Conservation (phyloP, 2,888 invertebrate species). For the Ectemnius lituratus region DNA sequence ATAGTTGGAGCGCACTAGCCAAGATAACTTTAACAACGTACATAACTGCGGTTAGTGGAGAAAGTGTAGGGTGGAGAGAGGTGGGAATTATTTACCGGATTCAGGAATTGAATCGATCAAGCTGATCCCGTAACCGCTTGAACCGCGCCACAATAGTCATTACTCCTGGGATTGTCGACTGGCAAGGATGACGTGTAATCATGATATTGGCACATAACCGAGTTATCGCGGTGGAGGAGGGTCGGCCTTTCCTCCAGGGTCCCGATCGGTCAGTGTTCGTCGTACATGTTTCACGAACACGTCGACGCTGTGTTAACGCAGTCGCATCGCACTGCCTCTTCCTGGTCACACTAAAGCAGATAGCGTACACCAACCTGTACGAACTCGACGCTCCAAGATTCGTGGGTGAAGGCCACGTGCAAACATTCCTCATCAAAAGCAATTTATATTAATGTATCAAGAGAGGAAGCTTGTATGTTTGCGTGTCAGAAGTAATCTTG, state of each 20-base stretch:
- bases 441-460: too few relatives aligned
- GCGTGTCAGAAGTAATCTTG: too few relatives aligned
- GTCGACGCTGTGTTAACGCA: slow-evolving; percentile 49
- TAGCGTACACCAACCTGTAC: slow-evolving; percentile 26
- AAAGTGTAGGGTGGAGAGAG: too few relatives aligned
- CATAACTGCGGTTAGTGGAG: too few relatives aligned
- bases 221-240: slow-evolving; percentile 50
- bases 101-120: slow-evolving; percentile 53
- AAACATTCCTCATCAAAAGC: too few relatives aligned
- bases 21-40: too few relatives aligned
- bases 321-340: slow-evolving; percentile 19
- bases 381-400: slow-evolving; percentile 18
- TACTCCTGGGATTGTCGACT: slow-evolving; percentile 60
- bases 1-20: too few relatives aligned
- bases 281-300: slow-evolving; percentile 26
- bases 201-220: slow-evolving; percentile 65
- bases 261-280: slow-evolving; percentile 39
- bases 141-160: slow-evolving; percentile 63
- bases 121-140: slow-evolving; percentile 48
- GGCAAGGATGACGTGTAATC: slow-evolving; percentile 63
- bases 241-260: slow-evolving; percentile 47
- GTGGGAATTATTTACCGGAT: slow-evolving; percentile 30
- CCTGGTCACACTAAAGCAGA: slow-evolving; percentile 29
- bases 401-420: slow-evolving; percentile 8
- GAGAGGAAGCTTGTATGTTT: too few relatives aligned